Percentiles rank a stretch among this genome's conserved stretches.
These are phyloP conservation scores for Limnephilus rhombicus DNA, from an alignment of 2,888 invertebrate genomes.

Conservation along the genomic window DNA sequence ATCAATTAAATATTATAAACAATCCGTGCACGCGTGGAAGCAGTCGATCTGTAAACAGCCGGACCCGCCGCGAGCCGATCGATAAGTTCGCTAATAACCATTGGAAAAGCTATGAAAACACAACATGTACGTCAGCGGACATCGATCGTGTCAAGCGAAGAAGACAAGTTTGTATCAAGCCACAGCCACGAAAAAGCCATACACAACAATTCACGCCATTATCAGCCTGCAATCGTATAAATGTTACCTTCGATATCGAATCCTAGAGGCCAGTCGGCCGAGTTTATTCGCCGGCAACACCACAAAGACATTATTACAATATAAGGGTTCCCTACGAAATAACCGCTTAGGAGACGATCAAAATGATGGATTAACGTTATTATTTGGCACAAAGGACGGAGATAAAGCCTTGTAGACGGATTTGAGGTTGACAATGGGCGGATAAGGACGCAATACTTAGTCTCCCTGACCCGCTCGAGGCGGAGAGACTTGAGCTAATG, in stretches of 20 bases:
- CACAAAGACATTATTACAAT: slow-evolving; percentile 53
- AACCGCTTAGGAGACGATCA: background rate
- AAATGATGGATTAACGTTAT: slow-evolving; percentile 3
- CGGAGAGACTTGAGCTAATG: slow-evolving; percentile 54
- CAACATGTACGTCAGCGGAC: slow-evolving; percentile 40
- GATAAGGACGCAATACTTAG: slow-evolving; percentile 49
- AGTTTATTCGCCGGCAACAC: slow-evolving; percentile 65
- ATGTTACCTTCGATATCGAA: slow-evolving; percentile 61
- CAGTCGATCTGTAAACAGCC: slow-evolving; percentile 14
- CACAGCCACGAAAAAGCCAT: slow-evolving; percentile 58
- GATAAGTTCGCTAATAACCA: slow-evolving; percentile 26
- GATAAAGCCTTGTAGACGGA: slow-evolving; percentile 35
- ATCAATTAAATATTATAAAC: slow-evolving; percentile 20
- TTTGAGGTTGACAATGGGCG: slow-evolving; percentile 39
- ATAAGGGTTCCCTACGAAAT: slow-evolving; percentile 14
- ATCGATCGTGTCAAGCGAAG: slow-evolving; percentile 51
- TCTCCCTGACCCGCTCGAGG: slow-evolving; percentile 62
- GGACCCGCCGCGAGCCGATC: slow-evolving; percentile 21
- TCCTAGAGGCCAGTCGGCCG: slow-evolving; percentile 64
- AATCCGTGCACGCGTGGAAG: slow-evolving; percentile 56
- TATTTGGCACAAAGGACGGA: slow-evolving; percentile 34
- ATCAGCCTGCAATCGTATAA: slow-evolving; percentile 26
- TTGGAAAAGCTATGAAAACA: slow-evolving; percentile 34
- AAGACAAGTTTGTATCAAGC: slow-evolving; percentile 16
- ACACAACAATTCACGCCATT: slow-evolving; percentile 49